Evolutionary conservation across 2,113 vertebrate genomes (phyloP).

Genomic region (Rhegmatorhina hoffmannsi): DNA sequence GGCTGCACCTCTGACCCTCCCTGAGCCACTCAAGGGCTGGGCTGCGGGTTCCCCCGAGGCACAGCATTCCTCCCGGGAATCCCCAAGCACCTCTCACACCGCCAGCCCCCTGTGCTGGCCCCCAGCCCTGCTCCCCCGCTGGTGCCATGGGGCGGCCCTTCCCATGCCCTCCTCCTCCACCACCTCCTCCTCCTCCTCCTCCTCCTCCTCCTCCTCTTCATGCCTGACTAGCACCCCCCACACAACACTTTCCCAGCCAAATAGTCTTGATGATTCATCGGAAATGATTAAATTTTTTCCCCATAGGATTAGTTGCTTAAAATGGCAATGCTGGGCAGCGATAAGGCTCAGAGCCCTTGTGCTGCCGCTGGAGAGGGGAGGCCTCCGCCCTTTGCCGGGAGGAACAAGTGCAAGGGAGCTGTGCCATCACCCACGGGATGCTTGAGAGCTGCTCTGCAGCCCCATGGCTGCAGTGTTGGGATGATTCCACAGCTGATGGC

Average conservation of each 20-base stretch:
- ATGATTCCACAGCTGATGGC: background rate
- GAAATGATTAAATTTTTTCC: constrained; percentile 57
- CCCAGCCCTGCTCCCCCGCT: fast-evolving
- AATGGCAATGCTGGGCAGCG: constrained; percentile 40
- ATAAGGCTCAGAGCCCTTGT: background rate
- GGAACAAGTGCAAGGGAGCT: constrained; percentile 11
- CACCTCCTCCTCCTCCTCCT: background rate
- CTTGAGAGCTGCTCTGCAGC: fast-evolving
- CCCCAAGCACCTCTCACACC: background rate
- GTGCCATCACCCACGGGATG: background rate
- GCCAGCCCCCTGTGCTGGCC: background rate
- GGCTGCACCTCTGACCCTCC: background rate
- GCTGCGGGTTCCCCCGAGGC: background rate
- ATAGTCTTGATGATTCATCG: constrained; percentile 52
- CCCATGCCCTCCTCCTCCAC: background rate
- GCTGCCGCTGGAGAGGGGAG: background rate
- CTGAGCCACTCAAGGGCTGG: fast-evolving
- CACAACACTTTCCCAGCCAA: background rate
- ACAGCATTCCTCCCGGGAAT: background rate
- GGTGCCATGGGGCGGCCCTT: background rate
- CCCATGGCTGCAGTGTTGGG: background rate
- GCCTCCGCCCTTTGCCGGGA: background rate
- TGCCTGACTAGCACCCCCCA: background rate
- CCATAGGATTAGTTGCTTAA: constrained; percentile 50
- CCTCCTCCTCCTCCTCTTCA: background rate